phyloP scores from a whole-genome alignment of 2,888 invertebrate species.

The Heliconius sara region DNA sequence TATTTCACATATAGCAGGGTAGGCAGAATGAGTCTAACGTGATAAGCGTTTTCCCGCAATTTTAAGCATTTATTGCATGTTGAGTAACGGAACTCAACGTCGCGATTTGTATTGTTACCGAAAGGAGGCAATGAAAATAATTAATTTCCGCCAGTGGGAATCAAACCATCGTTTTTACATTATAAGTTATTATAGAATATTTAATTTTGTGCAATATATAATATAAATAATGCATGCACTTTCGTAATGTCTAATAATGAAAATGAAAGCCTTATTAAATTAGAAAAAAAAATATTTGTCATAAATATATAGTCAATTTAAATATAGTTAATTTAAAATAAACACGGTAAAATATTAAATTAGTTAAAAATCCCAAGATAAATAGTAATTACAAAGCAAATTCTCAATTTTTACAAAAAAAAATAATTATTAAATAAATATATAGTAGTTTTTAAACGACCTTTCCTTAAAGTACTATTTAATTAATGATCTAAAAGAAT shows the following conservation, averaged over 20 bases:
- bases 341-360: background rate
- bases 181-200: no score
- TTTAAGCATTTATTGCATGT: background rate
- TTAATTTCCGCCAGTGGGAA: no score
- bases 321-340: background rate
- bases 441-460: background rate
- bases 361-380: background rate
- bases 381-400: background rate
- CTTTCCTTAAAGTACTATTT: background rate
- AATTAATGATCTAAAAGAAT: background rate
- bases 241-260: no score
- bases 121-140: no score
- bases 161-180: no score
- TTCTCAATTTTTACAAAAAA: background rate
- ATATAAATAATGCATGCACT: no score
- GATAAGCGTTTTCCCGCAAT: background rate
- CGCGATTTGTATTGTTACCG: no score
- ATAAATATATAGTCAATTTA: no score
- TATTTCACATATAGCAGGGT: background rate
- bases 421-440: background rate
- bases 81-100: background rate
- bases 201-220: no score
- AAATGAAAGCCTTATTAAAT: no score
- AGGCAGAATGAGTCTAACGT: no score
- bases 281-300: no score